phyloP scores from a whole-genome alignment of 2,113 vertebrate species.

The Megatriorchis doriae region DNA sequence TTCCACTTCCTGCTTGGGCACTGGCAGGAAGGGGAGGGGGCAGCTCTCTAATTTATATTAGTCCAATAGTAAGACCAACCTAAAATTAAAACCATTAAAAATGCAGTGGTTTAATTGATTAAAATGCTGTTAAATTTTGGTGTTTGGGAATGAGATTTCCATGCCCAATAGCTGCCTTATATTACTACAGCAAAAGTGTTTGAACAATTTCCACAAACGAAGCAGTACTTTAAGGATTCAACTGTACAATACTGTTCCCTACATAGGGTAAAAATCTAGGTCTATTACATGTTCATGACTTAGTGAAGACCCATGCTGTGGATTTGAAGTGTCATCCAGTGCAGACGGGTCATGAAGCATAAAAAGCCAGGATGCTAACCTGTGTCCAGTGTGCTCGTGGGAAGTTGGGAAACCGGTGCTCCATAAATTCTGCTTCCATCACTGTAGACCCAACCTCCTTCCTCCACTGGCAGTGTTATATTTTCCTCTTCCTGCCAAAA shows the following conservation, averaged over 20 bases:
- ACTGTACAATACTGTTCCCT: neutral
- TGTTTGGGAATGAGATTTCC: neutral
- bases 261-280: too few species aligned
- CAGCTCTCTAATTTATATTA: neutral
- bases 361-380: neutral
- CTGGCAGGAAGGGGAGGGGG: accelerated
- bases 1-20: neutral
- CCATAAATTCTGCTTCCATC: neutral
- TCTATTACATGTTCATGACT: neutral
- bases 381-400: neutral
- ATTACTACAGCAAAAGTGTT: neutral
- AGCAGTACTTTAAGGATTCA: neutral
- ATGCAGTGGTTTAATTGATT: neutral
- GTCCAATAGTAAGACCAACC: neutral
- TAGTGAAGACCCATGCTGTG: neutral
- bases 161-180: neutral
- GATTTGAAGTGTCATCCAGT: neutral
- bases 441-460: neutral
- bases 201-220: neutral
- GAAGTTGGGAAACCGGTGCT: accelerated
- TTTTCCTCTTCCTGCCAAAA: neutral
- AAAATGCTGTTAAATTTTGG: neutral
- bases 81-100: neutral
- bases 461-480: neutral
- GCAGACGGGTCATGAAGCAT: neutral